Percentiles rank a stretch among this genome's conserved stretches.
Evolutionary conservation across 1,140 invertebrate genomes (phyloP).

Genomic region (Bombus waltoni): DNA sequence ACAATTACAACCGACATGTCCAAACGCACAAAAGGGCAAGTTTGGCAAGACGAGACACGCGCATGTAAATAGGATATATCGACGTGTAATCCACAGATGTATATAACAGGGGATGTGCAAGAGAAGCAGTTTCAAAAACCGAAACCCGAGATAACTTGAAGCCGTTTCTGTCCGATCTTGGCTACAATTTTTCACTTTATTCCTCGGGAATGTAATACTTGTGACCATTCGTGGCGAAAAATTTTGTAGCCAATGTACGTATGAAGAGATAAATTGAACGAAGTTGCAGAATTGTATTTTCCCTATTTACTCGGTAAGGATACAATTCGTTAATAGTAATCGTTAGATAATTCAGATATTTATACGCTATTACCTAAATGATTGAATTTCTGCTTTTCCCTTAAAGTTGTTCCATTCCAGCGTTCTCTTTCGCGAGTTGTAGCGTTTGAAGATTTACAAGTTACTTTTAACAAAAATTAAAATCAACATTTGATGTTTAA

Average conservation of each 20-base stretch:
- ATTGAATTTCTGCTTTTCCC: no score
- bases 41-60: conserved; percentile 73
- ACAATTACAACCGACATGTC: conserved; percentile 75
- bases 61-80: conserved; percentile 70
- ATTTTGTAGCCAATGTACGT: conserved; percentile 30
- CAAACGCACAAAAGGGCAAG: conserved; percentile 81
- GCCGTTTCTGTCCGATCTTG: conserved; percentile 49
- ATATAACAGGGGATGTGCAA: conserved; percentile 16
- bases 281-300: not conserved
- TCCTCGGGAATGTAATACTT: conserved; percentile 31
- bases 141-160: conserved; percentile 28
- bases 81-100: conserved; percentile 60
- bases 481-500: no score
- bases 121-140: conserved; percentile 37
- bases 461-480: no score
- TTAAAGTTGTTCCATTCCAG: no score
- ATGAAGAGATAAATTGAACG: conserved; percentile 31
- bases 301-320: not conserved
- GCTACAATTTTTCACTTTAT: conserved; percentile 57
- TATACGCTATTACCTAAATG: no score
- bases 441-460: no score
- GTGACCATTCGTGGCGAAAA: conserved; percentile 32
- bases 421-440: no score
- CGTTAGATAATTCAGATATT: no score
- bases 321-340: not conserved